Conservation (phyloP, 2,888 invertebrate genomes). For the Rhamnusium bicolor region DNA sequence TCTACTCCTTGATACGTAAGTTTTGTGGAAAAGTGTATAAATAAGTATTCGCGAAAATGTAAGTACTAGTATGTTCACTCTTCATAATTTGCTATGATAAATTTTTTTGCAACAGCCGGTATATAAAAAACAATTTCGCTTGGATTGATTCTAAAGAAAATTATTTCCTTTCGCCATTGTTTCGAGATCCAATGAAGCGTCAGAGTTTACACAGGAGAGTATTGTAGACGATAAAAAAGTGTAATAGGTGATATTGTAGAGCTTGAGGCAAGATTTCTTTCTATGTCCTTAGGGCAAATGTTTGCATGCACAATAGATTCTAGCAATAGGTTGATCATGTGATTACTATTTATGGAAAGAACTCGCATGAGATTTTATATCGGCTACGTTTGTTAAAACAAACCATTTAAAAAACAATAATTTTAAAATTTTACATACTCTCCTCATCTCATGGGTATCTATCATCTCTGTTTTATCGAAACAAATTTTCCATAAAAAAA, state of each 20-base stretch:
- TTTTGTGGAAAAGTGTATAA: too few relatives aligned
- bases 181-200: background rate
- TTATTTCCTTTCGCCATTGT: background rate
- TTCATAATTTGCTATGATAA: background rate
- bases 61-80: background rate
- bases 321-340: background rate
- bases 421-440: too few relatives aligned
- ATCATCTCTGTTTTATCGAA: too few relatives aligned
- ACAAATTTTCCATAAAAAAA: too few relatives aligned
- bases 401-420: too few relatives aligned
- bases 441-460: too few relatives aligned
- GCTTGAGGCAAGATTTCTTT: background rate
- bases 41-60: too few relatives aligned
- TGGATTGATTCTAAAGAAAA: background rate
- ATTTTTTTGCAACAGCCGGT: background rate
- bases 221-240: background rate
- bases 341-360: background rate
- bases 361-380: background rate
- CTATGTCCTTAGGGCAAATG: background rate
- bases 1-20: too few relatives aligned
- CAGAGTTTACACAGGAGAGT: background rate
- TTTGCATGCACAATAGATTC: background rate
- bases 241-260: background rate
- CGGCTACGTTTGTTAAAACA: background rate
- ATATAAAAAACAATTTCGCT: background rate